Evolutionary conservation across 1,140 invertebrate species (phyloP).

Genomic region (Hylaeus anthracinus): DNA sequence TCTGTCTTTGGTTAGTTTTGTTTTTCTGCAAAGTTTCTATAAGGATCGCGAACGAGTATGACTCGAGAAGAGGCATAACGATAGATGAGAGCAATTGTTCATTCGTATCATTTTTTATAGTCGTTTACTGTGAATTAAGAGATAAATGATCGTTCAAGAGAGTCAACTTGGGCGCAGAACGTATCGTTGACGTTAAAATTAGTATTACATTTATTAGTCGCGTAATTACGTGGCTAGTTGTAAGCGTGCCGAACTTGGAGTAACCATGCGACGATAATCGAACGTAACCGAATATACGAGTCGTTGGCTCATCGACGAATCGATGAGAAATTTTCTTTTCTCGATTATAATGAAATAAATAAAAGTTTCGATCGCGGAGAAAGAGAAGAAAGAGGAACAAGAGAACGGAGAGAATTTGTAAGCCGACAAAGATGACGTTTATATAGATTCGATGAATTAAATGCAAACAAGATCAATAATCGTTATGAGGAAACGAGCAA

Average conservation of each 20-base stretch:
- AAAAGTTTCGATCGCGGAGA: not conserved
- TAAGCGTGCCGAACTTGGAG: not conserved
- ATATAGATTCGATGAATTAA: not conserved
- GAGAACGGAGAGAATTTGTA: not conserved
- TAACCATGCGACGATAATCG: not conserved
- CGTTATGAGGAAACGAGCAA: not conserved
- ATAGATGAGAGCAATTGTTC: not conserved
- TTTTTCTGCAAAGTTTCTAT: not conserved
- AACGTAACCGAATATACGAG: not conserved
- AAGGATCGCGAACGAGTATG: not conserved
- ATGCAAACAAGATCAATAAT: not conserved
- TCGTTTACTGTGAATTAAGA: no score
- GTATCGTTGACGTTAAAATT: slow-evolving; percentile 32
- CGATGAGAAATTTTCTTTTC: not conserved
- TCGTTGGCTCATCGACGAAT: not conserved
- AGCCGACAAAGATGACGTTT: not conserved
- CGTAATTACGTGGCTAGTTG: slow-evolving; percentile 13
- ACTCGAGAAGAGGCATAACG: not conserved
- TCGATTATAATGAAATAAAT: not conserved
- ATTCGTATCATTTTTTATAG: not conserved
- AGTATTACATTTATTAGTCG: slow-evolving; percentile 26
- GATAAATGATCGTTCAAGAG: not conserved
- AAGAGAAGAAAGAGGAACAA: not conserved
- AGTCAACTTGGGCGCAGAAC: not conserved
- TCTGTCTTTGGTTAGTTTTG: not conserved